Evolutionary conservation across 2,113 vertebrate genomes (phyloP).

Genomic region (Camelus bactrianus): DNA sequence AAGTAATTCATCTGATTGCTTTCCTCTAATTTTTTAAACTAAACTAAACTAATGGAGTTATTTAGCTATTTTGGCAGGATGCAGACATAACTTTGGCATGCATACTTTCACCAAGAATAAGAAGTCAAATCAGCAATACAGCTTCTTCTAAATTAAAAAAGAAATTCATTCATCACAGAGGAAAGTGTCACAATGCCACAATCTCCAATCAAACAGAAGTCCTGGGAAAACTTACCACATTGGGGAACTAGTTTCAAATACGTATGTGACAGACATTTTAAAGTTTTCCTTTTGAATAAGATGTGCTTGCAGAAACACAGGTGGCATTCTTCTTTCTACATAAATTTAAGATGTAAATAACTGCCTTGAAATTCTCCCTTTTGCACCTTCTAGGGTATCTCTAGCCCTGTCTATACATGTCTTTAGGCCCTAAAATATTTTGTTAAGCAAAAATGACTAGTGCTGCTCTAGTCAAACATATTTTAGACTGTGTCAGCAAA

Average conservation of each 20-base stretch:
- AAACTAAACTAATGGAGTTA: not conserved
- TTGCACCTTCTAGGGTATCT: not conserved
- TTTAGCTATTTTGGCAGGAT: not conserved
- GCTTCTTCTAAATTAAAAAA: conserved; percentile 21
- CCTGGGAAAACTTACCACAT: not conserved
- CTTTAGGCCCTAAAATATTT: not conserved
- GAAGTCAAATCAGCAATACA: not conserved
- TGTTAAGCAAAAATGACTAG: conserved; percentile 7
- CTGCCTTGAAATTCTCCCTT: not conserved
- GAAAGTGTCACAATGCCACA: not conserved
- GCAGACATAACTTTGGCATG: not conserved
- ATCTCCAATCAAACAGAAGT: conserved; percentile 42
- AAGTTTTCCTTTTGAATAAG: conserved; percentile 25
- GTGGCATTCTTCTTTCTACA: conserved; percentile 4
- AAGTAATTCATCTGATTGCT: conserved; percentile 34
- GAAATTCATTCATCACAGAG: conserved; percentile 10
- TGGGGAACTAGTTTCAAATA: not conserved
- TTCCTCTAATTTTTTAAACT: conserved; percentile 9
- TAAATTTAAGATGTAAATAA: not conserved
- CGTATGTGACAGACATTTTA: not conserved
- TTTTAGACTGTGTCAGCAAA: not conserved
- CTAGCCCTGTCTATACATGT: not conserved
- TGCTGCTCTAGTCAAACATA: not conserved
- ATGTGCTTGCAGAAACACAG: not conserved
- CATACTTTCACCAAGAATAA: not conserved